Evolutionary conservation across 2,888 invertebrate species (phyloP).

Genomic region (Dyspetes luteomarginatus): DNA sequence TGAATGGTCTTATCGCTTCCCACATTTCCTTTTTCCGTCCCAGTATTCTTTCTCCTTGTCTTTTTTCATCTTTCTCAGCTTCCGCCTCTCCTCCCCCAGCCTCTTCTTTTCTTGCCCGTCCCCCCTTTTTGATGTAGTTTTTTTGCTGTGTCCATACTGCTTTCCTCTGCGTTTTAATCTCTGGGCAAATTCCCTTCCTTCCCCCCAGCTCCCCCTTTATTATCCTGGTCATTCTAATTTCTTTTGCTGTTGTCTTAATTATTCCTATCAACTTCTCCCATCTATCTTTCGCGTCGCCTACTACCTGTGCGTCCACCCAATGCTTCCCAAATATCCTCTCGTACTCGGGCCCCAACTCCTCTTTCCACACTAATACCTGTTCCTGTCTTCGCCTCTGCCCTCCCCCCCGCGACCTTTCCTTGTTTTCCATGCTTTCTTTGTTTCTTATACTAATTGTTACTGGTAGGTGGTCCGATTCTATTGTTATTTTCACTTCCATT

Average conservation of each 20-base stretch:
- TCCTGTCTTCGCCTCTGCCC: not conserved
- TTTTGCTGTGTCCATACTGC: not conserved
- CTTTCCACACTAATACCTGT: not conserved
- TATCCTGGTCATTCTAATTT: not conserved
- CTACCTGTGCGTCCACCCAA: not conserved
- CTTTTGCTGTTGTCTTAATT: no score
- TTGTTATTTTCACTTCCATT: not conserved
- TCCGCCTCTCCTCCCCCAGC: not conserved
- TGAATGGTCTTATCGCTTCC: not conserved
- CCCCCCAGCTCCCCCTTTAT: not conserved
- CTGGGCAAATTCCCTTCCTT: not conserved
- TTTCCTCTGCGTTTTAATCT: not conserved
- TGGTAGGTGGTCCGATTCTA: slow-evolving; percentile 3
- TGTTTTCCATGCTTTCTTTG: not conserved
- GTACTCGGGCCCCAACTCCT: not conserved
- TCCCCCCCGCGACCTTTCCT: not conserved
- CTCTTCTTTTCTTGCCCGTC: not conserved
- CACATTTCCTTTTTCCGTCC: no score
- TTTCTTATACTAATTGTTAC: not conserved
- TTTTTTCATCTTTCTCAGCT: not conserved
- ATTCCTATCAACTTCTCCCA: not conserved
- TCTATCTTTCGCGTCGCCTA: not conserved
- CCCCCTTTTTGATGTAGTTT: not conserved
- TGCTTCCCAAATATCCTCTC: not conserved
- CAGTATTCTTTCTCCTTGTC: not conserved